These are phyloP conservation scores for human (Homo sapiens) DNA, from an alignment of 2,113 vertebrate genomes.

Conservation along the genomic window GRCh38 chrX:4933001-4933500, in stretches of 20 bases:
- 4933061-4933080: neutral
- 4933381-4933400: neutral
- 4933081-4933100: no score
- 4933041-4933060: neutral
- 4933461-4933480: neutral
- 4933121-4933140: neutral
- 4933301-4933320: neutral
- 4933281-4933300: neutral
- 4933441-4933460: neutral
- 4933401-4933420: neutral
- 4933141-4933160: neutral
- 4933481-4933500: neutral
- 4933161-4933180: neutral
- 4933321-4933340: neutral
- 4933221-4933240: rapidly evolving
- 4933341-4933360: neutral
- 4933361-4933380: neutral
- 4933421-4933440: neutral
- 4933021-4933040: neutral
- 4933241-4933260: neutral
- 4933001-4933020: no score
- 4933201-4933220: neutral
- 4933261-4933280: neutral
- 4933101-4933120: neutral
- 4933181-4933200: no score